Base-by-base conservation (phyloP, 2,888 invertebrate species). In the Empis livida region DNA sequence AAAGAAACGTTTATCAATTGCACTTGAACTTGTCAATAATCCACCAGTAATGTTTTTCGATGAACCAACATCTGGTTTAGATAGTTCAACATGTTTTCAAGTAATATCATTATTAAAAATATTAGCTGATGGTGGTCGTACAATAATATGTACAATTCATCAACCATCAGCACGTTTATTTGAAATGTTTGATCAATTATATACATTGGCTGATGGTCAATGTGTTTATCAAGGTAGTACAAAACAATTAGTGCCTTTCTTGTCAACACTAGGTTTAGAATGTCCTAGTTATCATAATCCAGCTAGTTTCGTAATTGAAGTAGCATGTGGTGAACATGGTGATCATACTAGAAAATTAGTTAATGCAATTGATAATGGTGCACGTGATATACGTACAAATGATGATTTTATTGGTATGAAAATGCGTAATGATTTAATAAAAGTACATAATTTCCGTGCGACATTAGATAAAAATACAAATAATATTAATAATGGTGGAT, bases 41-140 rank as follows among this genome's bases (percentile, higher is more conserved):
- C 95, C 95, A 10, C 94, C 95, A 1, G 85, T 95, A 52, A 94
- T 95, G 93, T 95, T 95, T 72, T 94, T 95, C 65, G 95, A 95
- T 65, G 95, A 95, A 68, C 95, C 95, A 1, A 95, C 95, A 53
- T 94, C 93, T 55, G 95, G 95, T 5, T 71, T 96, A 63, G 95
- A 96, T 73, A 93, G 93, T 56, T 90, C 93, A 1, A 93, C 93
- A 0, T 93, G 94, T 63, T 93, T 89, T 72, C 93, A 93, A 70
- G 94, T 94, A 63, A 89, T 95, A 54, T 83, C 86, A 9, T 69
- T 95, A 52, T 72, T 95, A 59, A 93, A 93, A 73, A 84, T 84
- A 42, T 68, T 96, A 54, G 92, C 95, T 0, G 76, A 83, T 27
- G 92, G 91, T 6, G 95, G 95, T 10, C 76, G 94, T 52, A 94